phyloP scores from a whole-genome alignment of 92 coral and sea anemone genomes.

The Nematostella vectensis region DNA sequence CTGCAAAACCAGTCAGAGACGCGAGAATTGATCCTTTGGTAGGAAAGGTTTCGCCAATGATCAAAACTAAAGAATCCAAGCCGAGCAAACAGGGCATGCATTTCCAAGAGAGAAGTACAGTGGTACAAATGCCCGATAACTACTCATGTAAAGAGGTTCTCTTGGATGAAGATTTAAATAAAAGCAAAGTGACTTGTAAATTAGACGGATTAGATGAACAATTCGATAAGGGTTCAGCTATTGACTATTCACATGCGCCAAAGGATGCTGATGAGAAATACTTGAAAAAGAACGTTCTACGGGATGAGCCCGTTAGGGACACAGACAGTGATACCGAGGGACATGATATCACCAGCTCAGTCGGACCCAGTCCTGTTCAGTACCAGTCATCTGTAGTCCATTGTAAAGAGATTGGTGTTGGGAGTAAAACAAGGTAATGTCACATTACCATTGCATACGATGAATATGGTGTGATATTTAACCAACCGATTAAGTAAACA shows the following conservation, averaged over 20 bases:
- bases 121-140: conserved; percentile 1
- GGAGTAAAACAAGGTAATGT: conserved; percentile 22
- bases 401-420: conserved; percentile 6
- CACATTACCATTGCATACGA: neutral
- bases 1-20: conserved; percentile 7
- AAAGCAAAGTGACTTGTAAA: neutral
- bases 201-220: neutral
- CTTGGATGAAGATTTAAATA: neutral
- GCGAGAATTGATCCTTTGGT: conserved; percentile 28
- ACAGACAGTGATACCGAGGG: conserved; percentile 21
- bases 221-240: conserved; percentile 2
- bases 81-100: neutral
- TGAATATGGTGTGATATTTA: no score
- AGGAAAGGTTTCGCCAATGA: conserved; percentile 25
- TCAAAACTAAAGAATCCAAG: neutral
- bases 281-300: conserved; percentile 16
- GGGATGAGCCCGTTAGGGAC: conserved; percentile 32
- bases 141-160: conserved; percentile 8
- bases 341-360: neutral
- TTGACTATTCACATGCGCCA: conserved; percentile 6
- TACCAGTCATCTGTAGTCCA: neutral
- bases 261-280: conserved; percentile 20
- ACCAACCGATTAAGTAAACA: no score
- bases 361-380: neutral
- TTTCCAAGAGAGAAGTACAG: neutral